Base-by-base conservation (phyloP, 2,888 invertebrate species). In the Fabriciana adippe region DNA sequence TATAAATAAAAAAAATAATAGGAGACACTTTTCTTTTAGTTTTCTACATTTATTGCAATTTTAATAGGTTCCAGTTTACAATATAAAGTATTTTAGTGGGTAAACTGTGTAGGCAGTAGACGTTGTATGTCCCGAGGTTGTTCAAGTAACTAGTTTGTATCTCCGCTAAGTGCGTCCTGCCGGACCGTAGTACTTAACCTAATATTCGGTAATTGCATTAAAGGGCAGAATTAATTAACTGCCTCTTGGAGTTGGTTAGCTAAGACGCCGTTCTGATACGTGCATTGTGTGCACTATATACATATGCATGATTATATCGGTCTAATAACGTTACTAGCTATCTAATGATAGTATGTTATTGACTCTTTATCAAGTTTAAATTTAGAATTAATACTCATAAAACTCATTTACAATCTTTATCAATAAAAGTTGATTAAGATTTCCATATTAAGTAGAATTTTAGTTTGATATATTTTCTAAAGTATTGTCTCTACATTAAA, bases 131-230 rank as follows among this genome's bases (percentile, higher is more conserved):
- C 75, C 65, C 63, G 72, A 75, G 73, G 79, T 77, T 71, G 72
- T 70, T 72, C 62, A 73, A 74, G 77, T 87, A 88, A 87, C 88
- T 86, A 89, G 90, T 90, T 90, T 91, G 90, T 87, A 85, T 85
- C 78, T 78, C 71, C 79, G 79, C 86, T 90, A 86, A 90, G 92
- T 90, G 90, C 88, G 83, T 80, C 81, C 80, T 75, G 81, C 77
- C 70, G 78, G 83, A 76, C 81, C 83, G 82, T 59, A 88, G 87
- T 88, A 89, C 87, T 87, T 91, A 92, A 92, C 90, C 89, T 89
- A 91, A 91, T 92, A 90, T 88, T 88, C 84, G 80, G 82, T 90
- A 87, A 92, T 91, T 88, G 87, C 84, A 85, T 91, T 88, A 87
- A 78, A 76, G 77, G 80, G 80, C 86, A 83, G 87, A 85, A 86